phyloP scores from a whole-genome alignment of 2,888 invertebrate genomes.

The Altica lythri region DNA sequence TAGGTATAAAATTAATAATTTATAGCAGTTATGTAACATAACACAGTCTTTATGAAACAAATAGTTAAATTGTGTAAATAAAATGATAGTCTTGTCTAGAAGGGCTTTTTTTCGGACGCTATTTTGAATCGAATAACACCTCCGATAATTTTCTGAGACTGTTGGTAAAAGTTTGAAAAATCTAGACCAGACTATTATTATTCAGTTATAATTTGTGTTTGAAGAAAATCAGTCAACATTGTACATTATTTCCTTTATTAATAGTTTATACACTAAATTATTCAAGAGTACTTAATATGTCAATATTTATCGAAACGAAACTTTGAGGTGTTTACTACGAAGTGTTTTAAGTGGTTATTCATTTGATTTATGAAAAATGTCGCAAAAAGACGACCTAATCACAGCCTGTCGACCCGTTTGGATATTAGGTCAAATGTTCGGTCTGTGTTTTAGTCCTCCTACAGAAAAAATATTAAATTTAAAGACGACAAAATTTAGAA shows the following conservation, averaged over 20 bases:
- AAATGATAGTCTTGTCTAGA: no score
- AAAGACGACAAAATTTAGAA: neutral
- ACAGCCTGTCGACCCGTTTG: conserved; percentile 25
- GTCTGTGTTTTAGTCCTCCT: conserved; percentile 27
- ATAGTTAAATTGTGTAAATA: no score
- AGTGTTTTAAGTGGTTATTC: neutral
- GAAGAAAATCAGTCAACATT: neutral
- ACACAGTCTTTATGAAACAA: no score
- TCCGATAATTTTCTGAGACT: no score
- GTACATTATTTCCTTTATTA: conserved; percentile 13
- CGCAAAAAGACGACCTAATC: conserved; percentile 18
- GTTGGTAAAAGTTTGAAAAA: no score
- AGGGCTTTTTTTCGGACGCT: no score
- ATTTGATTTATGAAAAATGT: conserved; percentile 18
- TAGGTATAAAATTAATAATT: no score
- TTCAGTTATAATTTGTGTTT: no score
- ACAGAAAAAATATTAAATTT: conserved; percentile 10
- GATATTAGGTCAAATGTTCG: conserved; percentile 32
- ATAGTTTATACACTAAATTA: conserved; percentile 12
- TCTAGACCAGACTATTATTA: no score
- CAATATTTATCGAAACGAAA: conserved; percentile 13
- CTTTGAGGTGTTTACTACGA: conserved; percentile 3
- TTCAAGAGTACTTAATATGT: conserved; percentile 16
- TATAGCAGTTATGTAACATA: no score
- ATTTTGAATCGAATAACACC: no score